Percentiles rank a stretch among this genome's conserved stretches.
Evolutionary conservation across 2,888 invertebrate species (phyloP).

Genomic region (Synergus gifuensis): DNA sequence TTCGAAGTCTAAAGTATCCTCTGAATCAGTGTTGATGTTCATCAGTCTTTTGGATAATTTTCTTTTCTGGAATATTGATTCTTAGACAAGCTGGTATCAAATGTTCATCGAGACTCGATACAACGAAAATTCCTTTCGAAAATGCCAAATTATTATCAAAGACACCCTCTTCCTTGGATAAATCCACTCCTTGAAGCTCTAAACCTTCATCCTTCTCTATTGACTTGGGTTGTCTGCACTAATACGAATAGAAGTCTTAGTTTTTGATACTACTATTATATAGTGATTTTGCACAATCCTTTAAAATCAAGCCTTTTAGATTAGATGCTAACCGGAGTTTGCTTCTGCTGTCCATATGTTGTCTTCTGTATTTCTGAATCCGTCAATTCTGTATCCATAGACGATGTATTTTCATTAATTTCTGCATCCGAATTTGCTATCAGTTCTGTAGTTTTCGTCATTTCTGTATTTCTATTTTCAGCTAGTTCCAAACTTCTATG

Average conservation of each 20-base stretch:
- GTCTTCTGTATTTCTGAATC: not conserved
- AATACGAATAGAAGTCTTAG: conserved; percentile 27
- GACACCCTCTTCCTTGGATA: conserved; percentile 10
- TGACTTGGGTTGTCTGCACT: conserved; percentile 30
- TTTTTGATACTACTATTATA: conserved; percentile 11
- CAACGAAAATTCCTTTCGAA: not conserved
- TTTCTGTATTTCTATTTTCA: not conserved
- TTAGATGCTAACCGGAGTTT: conserved; percentile 13
- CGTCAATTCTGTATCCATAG: not conserved
- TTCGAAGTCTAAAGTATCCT: not conserved
- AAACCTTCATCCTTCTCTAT: conserved; percentile 19
- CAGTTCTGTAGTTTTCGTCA: not conserved
- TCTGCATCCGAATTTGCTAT: not conserved
- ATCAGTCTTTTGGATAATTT: not conserved
- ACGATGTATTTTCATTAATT: not conserved
- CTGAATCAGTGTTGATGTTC: not conserved
- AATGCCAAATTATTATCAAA: not conserved
- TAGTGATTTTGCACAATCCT: not conserved
- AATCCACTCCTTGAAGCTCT: not conserved
- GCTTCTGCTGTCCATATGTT: not conserved
- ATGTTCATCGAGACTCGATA: conserved; percentile 9
- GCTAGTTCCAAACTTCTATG: not conserved
- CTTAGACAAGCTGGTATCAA: not conserved
- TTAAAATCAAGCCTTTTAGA: conserved; percentile 13
- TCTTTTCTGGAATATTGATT: not conserved